Base-by-base conservation (phyloP, 2,113 vertebrate species). In the Eclectus roratus region DNA sequence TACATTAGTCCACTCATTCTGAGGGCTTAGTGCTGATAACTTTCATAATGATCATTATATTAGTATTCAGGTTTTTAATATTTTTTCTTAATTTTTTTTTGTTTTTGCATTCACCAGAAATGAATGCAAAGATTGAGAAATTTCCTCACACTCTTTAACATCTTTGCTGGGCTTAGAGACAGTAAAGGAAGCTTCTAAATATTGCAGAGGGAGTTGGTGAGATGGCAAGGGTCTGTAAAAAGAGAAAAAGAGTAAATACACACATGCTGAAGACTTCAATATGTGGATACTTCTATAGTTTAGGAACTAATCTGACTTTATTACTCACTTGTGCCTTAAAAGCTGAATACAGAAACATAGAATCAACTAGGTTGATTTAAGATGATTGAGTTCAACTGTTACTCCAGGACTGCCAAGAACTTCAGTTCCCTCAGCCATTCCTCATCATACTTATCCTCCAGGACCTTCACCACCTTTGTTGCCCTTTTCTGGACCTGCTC, bases 181-280 rank as follows among this genome's bases (percentile, higher is more conserved):
- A 53, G 16, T 12, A 60, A 56, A 72, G 7, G 11, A 56, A 56
- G 17, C 8, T n/a, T 70, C 46, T 82, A 60, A 77, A 64, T 55
- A 29, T 52, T 43, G 47, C 11, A 35, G 60, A 35, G 10, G 49
- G 27, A 64, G 39, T 55, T 20, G 23, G 28, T 37, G 85, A 46
- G 44, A 44, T 33, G 78, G 17, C 28, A 52, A 52, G 18, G 33
- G 33, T 52, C 23, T 55, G 27, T 60, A n/a, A n/a, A 60, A 72
- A 80, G 18, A 50, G 31, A n/a, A 31, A 47, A 73, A 77, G 19
- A 50, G 20, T 49, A 33, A 43, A 18, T 63, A 28, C 4, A 52
- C 20, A 55, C 0, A 0, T 74, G 20, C 15, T 74, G n/a, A 19
- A 46, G 18, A 41, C 35, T 60, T 64, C 53, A 43, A 9, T 41